phyloP scores from a whole-genome alignment of 2,888 invertebrate species.

The Ditylenchus weischeri region DNA sequence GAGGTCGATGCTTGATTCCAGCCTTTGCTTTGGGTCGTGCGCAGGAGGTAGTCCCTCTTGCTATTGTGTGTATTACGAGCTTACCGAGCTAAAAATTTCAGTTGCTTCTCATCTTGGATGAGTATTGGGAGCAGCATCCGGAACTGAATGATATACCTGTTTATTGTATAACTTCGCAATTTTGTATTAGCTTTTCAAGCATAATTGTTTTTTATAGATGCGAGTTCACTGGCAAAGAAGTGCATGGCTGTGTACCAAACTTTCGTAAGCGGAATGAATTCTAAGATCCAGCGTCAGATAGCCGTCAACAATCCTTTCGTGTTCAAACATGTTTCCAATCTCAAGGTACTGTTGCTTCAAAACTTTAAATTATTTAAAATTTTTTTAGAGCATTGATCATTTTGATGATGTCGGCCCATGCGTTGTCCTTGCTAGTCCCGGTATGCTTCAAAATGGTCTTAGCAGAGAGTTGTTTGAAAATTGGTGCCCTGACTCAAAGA shows the following conservation, averaged over 20 bases:
- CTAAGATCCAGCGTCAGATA: conserved; percentile 89
- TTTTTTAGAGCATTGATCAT: conserved; percentile 86
- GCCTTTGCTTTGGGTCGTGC: conserved; percentile 97
- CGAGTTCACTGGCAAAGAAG: conserved; percentile 95
- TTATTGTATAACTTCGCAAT: conserved; percentile 67
- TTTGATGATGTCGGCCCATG: conserved; percentile 99
- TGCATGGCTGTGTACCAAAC: conserved; percentile 99
- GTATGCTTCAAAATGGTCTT: conserved; percentile 98
- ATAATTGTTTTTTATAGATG: conserved; percentile 65
- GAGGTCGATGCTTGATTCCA: conserved; percentile 96
- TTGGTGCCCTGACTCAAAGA: conserved; percentile 97
- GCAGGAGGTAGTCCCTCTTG: conserved; percentile 60
- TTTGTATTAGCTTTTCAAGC: no score
- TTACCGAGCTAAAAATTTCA: no score
- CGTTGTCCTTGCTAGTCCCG: conserved; percentile 98
- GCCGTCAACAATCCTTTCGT: conserved; percentile 97
- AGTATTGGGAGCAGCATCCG: conserved; percentile 94
- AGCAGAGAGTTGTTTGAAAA: conserved; percentile 94
- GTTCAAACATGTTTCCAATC: conserved; percentile 80
- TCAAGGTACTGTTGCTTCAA: conserved; percentile 56
- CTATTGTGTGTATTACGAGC: no score
- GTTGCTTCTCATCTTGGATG: conserved; percentile 68
- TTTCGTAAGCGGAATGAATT: conserved; percentile 98
- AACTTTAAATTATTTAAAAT: conserved; percentile 1
- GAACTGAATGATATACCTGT: conserved; percentile 97